Conservation (phyloP, 1,140 invertebrate species). For the Drosophila varians region DNA sequence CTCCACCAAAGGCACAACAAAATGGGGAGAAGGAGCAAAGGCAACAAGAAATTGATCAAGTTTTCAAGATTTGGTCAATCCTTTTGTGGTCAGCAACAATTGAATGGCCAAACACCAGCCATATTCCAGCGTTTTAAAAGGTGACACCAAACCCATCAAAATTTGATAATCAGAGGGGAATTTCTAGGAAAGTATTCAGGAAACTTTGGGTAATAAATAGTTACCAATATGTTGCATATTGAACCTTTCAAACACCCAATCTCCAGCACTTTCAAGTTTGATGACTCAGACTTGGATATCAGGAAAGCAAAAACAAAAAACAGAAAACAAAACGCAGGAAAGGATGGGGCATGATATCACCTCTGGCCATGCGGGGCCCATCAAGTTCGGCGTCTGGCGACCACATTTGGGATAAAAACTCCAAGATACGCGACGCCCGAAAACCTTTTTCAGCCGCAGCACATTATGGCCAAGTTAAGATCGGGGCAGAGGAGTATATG, state of each 20-base stretch:
- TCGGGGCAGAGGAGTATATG: constrained; percentile 4
- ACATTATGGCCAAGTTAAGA: constrained; percentile 38
- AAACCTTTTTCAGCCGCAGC: constrained; percentile 45
- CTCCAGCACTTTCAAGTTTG: constrained; percentile 7
- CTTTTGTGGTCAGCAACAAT: constrained; percentile 38
- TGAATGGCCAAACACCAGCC: constrained; percentile 10
- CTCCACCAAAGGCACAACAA: no score
- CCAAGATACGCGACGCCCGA: constrained; percentile 56
- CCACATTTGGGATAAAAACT: constrained; percentile 75
- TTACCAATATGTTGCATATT: neutral
- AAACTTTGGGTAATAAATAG: no score
- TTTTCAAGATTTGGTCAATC: constrained; percentile 58
- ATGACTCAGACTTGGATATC: constrained; percentile 38
- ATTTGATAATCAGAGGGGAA: constrained; percentile 2
- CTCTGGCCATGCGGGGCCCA: constrained; percentile 38
- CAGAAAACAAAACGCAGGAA: constrained; percentile 51
- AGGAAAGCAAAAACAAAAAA: constrained; percentile 10
- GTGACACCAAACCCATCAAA: constrained; percentile 1
- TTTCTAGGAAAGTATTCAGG: neutral
- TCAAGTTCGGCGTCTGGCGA: constrained; percentile 32
- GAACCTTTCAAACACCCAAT: neutral
- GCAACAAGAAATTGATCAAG: constrained; percentile 49
- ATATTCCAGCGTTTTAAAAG: neutral
- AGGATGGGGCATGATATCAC: constrained; percentile 56
- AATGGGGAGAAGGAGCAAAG: no score